Evolutionary conservation across 2,797 vertebrate species (phyloP).

Genomic region (Rachycentron canadum): DNA sequence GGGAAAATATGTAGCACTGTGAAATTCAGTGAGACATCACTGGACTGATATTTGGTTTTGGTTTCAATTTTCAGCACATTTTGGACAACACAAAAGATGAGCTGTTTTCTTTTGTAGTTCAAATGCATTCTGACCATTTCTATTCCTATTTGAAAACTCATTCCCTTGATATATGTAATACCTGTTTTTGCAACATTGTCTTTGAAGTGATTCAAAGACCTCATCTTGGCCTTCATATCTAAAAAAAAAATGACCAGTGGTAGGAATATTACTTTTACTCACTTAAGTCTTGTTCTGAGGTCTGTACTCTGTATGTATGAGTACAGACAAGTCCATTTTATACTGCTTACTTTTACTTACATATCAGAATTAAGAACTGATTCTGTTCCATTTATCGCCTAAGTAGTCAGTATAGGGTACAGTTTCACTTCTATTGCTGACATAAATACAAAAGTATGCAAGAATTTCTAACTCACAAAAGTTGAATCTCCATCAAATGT

Average conservation of each 20-base stretch:
- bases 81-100: neutral
- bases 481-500: conserved; percentile 36
- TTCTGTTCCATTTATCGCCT: neutral
- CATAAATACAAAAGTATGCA: conserved; percentile 3
- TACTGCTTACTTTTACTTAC: neutral
- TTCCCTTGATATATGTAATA: neutral
- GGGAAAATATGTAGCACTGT: conserved; percentile 31
- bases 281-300: neutral
- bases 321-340: neutral
- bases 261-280: neutral
- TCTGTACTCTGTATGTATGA: neutral
- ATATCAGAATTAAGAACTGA: neutral
- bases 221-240: neutral
- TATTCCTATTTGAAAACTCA: neutral
- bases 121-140: neutral
- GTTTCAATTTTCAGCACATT: conserved; percentile 11
- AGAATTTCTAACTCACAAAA: conserved; percentile 11
- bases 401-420: too few species aligned
- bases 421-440: neutral
- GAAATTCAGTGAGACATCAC: conserved; percentile 13
- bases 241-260: neutral
- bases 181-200: neutral
- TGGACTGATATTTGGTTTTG: neutral
- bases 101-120: neutral
- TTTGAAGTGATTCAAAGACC: neutral